Percentiles rank a stretch among this genome's conserved stretches.
These are phyloP conservation scores for Vespertilio murinus DNA, from an alignment of 2,797 vertebrate genomes.

Conservation along the genomic window DNA sequence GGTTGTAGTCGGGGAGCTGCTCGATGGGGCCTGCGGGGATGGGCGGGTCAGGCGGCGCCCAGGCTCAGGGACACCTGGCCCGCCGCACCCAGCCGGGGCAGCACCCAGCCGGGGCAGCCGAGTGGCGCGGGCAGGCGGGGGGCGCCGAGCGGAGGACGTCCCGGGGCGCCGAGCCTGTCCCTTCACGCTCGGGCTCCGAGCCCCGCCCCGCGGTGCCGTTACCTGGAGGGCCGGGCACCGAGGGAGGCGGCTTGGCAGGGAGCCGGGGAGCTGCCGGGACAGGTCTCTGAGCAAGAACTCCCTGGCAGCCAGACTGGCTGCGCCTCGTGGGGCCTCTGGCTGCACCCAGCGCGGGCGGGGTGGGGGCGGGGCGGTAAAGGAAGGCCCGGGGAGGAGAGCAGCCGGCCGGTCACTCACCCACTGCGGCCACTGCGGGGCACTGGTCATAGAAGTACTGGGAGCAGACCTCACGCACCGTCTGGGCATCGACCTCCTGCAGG, in stretches of 20 bases:
- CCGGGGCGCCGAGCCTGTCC: slow-evolving; percentile 61
- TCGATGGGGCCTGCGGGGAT: slow-evolving; percentile 91
- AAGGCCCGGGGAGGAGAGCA: neutral
- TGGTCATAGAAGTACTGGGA: slow-evolving; percentile 97
- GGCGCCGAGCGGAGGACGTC: slow-evolving; percentile 48
- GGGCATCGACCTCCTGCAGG: slow-evolving; percentile 91
- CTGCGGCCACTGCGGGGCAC: slow-evolving; percentile 93
- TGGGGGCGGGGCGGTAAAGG: neutral
- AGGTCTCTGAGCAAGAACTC: slow-evolving; percentile 78
- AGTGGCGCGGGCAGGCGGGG: slow-evolving; percentile 69
- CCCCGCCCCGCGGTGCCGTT: slow-evolving; percentile 66
- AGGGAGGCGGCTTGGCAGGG: slow-evolving; percentile 72
- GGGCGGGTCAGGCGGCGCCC: slow-evolving; percentile 44
- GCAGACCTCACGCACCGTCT: slow-evolving; percentile 90
- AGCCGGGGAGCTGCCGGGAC: slow-evolving; percentile 81
- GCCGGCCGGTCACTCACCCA: slow-evolving; percentile 89
- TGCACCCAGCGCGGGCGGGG: neutral
- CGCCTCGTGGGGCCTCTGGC: slow-evolving; percentile 41
- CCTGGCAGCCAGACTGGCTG: slow-evolving; percentile 66
- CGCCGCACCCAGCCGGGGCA: slow-evolving; percentile 48
- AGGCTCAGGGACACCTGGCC: slow-evolving; percentile 73
- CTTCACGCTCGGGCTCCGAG: slow-evolving; percentile 50
- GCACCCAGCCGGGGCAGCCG: slow-evolving; percentile 56
- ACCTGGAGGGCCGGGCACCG: slow-evolving; percentile 38
- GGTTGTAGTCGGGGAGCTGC: slow-evolving; percentile 97